These are phyloP conservation scores for Ictidomys tridecemlineatus DNA, from an alignment of 2,113 vertebrate genomes.

Conservation along the genomic window DNA sequence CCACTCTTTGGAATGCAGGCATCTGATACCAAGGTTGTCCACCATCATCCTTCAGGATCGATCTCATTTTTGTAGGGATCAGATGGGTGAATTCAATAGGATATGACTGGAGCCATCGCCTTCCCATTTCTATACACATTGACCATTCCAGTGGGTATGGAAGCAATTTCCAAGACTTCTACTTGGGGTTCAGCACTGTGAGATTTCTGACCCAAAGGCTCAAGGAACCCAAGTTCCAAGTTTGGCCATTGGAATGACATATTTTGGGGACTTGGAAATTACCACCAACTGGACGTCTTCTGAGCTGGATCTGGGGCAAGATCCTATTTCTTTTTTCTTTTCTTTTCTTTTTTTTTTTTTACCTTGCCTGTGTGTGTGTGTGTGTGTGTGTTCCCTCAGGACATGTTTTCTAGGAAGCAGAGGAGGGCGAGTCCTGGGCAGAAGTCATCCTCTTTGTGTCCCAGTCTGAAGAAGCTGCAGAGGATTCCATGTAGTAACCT, in stretches of 20 bases:
- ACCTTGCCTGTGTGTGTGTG: accelerated
- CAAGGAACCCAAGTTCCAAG: not conserved
- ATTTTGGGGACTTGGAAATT: not conserved
- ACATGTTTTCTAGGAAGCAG: not conserved
- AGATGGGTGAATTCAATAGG: not conserved
- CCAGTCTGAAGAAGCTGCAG: not conserved
- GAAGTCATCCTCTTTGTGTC: not conserved
- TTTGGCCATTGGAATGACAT: not conserved
- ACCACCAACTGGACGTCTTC: not conserved
- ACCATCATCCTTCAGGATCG: not conserved
- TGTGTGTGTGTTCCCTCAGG: not conserved
- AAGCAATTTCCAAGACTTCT: not conserved
- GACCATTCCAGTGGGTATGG: not conserved
- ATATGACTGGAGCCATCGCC: not conserved
- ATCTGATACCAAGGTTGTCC: not conserved
- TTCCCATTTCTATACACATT: not conserved
- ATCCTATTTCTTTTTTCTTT: not conserved
- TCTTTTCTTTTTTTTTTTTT: not conserved
- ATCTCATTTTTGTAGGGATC: not conserved
- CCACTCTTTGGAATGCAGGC: not conserved
- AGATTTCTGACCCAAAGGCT: not conserved
- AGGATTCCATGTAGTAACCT: not conserved
- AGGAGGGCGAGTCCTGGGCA: not conserved
- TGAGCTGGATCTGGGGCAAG: not conserved
- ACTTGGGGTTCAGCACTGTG: not conserved